phyloP scores from a whole-genome alignment of 92 coral and sea anemone species.

The Hydrozoanthus gracilis region DNA sequence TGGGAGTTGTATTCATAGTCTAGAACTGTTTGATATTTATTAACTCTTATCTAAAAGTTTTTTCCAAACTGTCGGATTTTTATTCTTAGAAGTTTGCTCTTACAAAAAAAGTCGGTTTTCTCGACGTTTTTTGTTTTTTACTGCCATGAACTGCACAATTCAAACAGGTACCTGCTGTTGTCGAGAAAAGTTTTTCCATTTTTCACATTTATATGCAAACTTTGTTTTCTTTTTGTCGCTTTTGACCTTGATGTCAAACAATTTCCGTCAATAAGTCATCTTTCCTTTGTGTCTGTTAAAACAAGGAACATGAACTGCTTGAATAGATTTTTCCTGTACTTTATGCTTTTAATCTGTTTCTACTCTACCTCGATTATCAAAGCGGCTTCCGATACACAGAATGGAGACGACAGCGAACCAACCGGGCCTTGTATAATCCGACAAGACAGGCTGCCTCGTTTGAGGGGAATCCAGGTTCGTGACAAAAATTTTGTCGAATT shows the following conservation, averaged over 20 bases:
- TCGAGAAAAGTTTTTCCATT: neutral
- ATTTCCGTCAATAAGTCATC: neutral
- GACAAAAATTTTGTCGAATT: no score
- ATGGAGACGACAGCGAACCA: slow-evolving; percentile 6
- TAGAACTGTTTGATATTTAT: no score
- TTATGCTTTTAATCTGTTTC: neutral
- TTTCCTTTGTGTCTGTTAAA: neutral
- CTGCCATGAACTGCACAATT: neutral
- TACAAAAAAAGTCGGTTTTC: no score
- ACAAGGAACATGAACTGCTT: neutral
- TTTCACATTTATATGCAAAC: no score
- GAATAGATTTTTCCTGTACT: neutral
- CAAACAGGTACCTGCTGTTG: slow-evolving; percentile 21
- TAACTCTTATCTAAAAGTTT: no score
- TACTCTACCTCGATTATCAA: neutral
- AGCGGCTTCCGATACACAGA: slow-evolving; percentile 17
- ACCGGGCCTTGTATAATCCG: slow-evolving; percentile 74
- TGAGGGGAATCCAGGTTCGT: slow-evolving; percentile 71
- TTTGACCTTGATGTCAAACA: neutral
- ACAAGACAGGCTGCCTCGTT: slow-evolving; percentile 68
- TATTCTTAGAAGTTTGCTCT: no score
- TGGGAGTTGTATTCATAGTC: no score
- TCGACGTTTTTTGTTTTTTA: no score
- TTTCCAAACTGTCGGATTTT: no score
- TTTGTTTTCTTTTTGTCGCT: neutral